phyloP scores from a whole-genome alignment of 2,113 vertebrate species.

The Alces alces region DNA sequence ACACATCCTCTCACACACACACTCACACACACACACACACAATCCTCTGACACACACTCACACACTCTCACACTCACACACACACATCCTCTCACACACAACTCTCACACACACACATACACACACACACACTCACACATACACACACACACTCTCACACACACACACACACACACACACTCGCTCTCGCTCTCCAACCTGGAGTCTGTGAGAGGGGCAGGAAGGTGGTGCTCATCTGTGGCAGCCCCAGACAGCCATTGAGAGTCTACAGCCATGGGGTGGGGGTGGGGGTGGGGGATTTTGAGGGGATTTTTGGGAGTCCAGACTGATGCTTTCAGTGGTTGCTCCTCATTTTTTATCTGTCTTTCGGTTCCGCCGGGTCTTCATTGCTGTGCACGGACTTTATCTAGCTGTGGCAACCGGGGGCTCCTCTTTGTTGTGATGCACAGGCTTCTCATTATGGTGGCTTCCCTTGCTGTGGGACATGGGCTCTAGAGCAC shows the following conservation, averaged over 20 bases:
- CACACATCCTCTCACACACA: too few relatives aligned
- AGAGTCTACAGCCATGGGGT: background rate
- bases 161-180: background rate
- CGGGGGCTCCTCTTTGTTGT: background rate
- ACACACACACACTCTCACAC: background rate
- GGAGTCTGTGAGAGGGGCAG: background rate
- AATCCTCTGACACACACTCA: background rate
- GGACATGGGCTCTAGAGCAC: background rate
- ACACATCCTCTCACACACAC: accelerated
- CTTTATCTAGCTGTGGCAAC: background rate
- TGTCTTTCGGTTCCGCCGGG: accelerated
- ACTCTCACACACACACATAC: too few relatives aligned
- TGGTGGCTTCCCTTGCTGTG: background rate
- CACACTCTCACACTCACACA: too few relatives aligned
- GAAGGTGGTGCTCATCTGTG: background rate
- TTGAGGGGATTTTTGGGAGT: background rate
- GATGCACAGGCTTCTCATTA: background rate
- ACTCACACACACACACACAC: too few relatives aligned
- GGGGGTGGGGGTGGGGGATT: too few relatives aligned
- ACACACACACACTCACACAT: too few relatives aligned
- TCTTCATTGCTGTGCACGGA: background rate
- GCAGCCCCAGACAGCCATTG: background rate
- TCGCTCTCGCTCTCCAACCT: background rate
- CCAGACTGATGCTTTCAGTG: background rate
- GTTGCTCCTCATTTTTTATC: background rate